A percentile compares a stretch with the other conserved stretches of the same genome.
These are phyloP conservation scores for Dolichoris vasculosae DNA, from an alignment of 1,140 invertebrate genomes.

Conservation along the genomic window DNA sequence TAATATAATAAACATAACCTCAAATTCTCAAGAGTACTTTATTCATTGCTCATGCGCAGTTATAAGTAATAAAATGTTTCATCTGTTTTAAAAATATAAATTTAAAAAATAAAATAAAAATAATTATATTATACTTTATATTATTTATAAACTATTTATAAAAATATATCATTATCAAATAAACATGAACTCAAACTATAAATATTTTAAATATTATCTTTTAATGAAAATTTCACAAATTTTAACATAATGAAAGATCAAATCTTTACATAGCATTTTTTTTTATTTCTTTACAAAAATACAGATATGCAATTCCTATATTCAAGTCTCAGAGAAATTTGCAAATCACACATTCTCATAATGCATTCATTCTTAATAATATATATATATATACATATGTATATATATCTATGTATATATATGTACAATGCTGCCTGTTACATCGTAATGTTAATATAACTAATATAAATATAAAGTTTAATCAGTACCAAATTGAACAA, in stretches of 20 bases:
- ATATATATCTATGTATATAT: neutral
- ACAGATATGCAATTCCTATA: conserved; percentile 59
- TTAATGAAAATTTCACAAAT: conserved; percentile 42
- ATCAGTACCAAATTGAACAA: neutral
- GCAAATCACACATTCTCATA: conserved; percentile 18
- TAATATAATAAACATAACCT: no score
- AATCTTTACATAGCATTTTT: conserved; percentile 37
- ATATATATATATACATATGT: conserved; percentile 19
- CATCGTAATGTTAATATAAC: neutral
- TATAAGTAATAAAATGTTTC: no score
- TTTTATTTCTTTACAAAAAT: conserved; percentile 66
- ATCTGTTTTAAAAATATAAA: no score
- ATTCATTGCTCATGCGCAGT: no score
- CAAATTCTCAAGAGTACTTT: no score
- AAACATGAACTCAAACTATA: neutral
- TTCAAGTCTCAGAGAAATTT: conserved; percentile 37
- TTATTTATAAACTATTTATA: neutral
- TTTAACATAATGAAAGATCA: conserved; percentile 38
- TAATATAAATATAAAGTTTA: neutral
- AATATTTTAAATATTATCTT: conserved; percentile 38
- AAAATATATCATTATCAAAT: neutral
- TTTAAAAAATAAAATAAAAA: no score
- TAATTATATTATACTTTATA: no score
- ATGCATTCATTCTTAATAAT: conserved; percentile 13
- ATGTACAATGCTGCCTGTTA: neutral